Evolutionary conservation across 2,888 invertebrate genomes (phyloP).

Genomic region (Phyto melanocephala): DNA sequence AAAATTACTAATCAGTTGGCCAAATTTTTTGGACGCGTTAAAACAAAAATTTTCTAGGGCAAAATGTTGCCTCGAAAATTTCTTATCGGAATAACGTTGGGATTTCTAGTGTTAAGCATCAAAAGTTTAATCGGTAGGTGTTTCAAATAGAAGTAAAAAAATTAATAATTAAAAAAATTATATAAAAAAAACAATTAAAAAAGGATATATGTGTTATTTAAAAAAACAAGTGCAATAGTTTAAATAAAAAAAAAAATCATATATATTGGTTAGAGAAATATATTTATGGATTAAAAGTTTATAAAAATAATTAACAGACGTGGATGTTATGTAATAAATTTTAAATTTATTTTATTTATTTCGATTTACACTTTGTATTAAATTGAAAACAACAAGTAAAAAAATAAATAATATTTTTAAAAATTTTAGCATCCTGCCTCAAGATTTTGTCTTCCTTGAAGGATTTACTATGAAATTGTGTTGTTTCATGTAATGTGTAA

Average conservation of each 20-base stretch:
- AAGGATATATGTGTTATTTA: not conserved
- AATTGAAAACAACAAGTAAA: not conserved
- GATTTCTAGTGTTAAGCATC: constrained; percentile 70
- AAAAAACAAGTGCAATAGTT: no score
- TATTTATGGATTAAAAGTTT: not conserved
- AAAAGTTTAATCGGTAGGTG: constrained; percentile 73
- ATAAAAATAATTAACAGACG: not conserved
- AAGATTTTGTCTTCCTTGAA: not conserved
- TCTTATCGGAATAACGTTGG: constrained; percentile 70
- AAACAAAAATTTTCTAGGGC: constrained; percentile 62
- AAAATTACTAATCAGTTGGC: constrained; percentile 70
- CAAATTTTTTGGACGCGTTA: constrained; percentile 70
- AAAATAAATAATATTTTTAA: not conserved
- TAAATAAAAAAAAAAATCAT: not conserved
- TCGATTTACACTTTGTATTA: not conserved
- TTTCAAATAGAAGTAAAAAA: not conserved
- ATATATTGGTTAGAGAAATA: no score
- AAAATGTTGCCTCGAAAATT: constrained; percentile 71
- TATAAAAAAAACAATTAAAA: not conserved
- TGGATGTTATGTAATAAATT: not conserved
- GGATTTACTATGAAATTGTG: no score
- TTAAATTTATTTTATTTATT: not conserved
- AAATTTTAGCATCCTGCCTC: not conserved
- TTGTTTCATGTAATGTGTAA: no score
- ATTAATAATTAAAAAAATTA: no score